Base-by-base conservation (phyloP, 2,888 invertebrate genomes). In the Stramonita haemastoma region DNA sequence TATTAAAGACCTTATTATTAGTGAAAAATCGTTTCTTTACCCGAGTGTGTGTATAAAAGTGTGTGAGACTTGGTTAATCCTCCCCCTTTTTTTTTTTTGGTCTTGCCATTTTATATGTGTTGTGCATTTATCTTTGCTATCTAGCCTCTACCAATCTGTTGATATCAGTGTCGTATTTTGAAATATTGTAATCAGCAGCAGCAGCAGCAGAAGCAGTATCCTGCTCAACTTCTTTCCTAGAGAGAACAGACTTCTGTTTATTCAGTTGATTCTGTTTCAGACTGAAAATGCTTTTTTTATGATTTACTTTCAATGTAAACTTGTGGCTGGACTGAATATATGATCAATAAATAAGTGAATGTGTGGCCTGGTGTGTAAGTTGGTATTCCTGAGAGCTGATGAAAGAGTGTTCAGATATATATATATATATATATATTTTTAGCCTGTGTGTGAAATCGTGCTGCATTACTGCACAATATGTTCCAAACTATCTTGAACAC, bases 261-360 rank as follows among this genome's bases (percentile, higher is more conserved):
- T 77, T 77, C 77, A 77, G 34, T 32, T 6, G 32, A 15, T 13
- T 79, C 73, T 15, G 32, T 79, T 34, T 32, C 32, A 34, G 79
- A 79, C 17, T 79, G 79, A 26, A 79, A 79, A 17, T 13, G 79
- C 79, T 79, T 79, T 79, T n/a, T 73, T 79, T 32, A 22, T 79
- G 79, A 34, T 34, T 79, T 77, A 77, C 19, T 77, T 79, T 73
- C 73, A 73, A 22, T 73, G 73, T 73, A 29, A 73, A 73, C n/a
- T 26, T n/a, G 11, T n/a, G 73, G 79, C 34, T 34, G 79, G 79
- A 32, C 32, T 79, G 79, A 34, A 8, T 34, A 34, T 79, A 79
- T 79, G 79, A 79, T 79, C 32, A 79, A 79, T 79, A 79, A 79
- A 79, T 79, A 79, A 32, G 79, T 79, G 79, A 79, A 79, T 34